phyloP scores from a whole-genome alignment of 64 coral and sea anemone species.

The Pocillopora verrucosa region DNA sequence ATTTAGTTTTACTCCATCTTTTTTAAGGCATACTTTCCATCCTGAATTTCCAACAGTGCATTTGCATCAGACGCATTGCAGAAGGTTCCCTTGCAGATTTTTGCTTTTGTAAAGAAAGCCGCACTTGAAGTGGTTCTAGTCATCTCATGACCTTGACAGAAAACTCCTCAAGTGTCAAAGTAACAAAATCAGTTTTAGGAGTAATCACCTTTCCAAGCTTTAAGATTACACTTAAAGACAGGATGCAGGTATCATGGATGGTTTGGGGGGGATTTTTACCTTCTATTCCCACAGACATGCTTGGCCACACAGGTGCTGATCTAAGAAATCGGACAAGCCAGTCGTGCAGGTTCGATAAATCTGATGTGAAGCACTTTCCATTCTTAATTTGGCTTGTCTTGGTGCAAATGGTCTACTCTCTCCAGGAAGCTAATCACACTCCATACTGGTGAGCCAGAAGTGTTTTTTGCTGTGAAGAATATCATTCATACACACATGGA shows the following conservation, averaged over 20 bases:
- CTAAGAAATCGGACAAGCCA: constrained; percentile 25
- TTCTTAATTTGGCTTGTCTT: constrained; percentile 66
- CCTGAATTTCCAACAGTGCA: constrained; percentile 44
- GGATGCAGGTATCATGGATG: constrained; percentile 49
- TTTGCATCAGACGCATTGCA: constrained; percentile 49
- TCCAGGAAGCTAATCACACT: constrained; percentile 65
- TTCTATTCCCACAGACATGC: constrained; percentile 34
- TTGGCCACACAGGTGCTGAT: constrained; percentile 39
- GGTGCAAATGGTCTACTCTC: constrained; percentile 63
- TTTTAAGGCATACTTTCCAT: constrained; percentile 61
- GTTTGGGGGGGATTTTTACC: constrained; percentile 22
- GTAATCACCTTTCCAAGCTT: constrained; percentile 48
- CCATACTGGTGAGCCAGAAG: constrained; percentile 8
- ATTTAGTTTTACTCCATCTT: constrained; percentile 36
- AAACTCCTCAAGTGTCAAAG: constrained; percentile 65
- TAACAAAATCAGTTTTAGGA: constrained; percentile 50
- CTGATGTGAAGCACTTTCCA: constrained; percentile 75
- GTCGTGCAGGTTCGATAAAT: constrained; percentile 49
- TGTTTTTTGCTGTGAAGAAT: no score
- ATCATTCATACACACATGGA: no score
- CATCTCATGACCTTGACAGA: constrained; percentile 45
- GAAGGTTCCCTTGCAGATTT: constrained; percentile 62
- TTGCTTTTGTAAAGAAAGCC: constrained; percentile 15
- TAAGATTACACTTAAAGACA: constrained; percentile 43
- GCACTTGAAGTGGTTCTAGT: constrained; percentile 38